Percentiles rank a stretch among this genome's conserved stretches.
Conservation (phyloP, 2,797 vertebrate species). For the Enoplosus armatus region DNA sequence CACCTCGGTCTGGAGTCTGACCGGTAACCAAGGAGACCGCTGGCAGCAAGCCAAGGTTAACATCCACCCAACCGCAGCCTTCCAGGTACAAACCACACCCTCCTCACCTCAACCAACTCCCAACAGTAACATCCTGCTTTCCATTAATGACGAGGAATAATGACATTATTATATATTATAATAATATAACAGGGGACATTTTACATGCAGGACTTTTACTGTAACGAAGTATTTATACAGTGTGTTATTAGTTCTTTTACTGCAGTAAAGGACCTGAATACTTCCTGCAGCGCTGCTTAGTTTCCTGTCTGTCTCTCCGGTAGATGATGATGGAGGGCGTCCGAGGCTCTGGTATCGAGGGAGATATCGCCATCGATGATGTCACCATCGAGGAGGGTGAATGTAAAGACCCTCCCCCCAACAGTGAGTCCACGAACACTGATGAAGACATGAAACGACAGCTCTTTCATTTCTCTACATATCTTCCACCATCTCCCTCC, state of each 20-base stretch:
- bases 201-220: too few relatives aligned
- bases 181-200: too few relatives aligned
- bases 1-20: constrained; percentile 90
- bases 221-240: too few relatives aligned
- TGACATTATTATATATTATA: too few relatives aligned
- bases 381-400: constrained; percentile 95
- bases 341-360: constrained; percentile 93
- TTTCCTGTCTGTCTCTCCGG: not conserved
- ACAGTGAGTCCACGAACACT: constrained; percentile 87
- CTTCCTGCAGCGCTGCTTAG: not conserved
- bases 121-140: too few relatives aligned
- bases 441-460: too few relatives aligned
- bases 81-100: constrained; percentile 85
- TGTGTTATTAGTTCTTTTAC: not conserved
- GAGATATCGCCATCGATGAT: constrained; percentile 96
- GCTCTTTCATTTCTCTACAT: too few relatives aligned
- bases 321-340: constrained; percentile 94
- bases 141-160: too few relatives aligned
- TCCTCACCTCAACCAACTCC: not conserved
- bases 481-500: too few relatives aligned
- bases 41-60: constrained; percentile 93
- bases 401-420: constrained; percentile 92
- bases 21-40: constrained; percentile 92
- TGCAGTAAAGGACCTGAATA: not conserved
- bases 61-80: constrained; percentile 92